A percentile compares a stretch with the other conserved stretches of the same genome.
Conservation (phyloP, 2,113 vertebrate genomes). For the Tinamus guttatus region DNA sequence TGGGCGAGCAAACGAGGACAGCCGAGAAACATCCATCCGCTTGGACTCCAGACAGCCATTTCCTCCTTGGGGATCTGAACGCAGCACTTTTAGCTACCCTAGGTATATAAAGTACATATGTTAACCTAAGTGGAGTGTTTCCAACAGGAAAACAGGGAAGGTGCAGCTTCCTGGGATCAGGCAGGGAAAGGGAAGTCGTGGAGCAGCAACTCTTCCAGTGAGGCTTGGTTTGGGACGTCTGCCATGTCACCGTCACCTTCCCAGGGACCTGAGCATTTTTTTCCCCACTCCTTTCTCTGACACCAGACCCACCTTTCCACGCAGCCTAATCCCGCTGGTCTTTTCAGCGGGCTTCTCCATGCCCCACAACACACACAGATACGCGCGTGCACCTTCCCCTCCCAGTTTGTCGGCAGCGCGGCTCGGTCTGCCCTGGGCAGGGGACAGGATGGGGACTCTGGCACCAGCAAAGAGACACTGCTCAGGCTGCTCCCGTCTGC, state of each 20-base stretch:
- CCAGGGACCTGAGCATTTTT: background rate
- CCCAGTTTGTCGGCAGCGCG: background rate
- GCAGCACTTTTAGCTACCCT: conserved; percentile 82
- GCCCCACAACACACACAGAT: background rate
- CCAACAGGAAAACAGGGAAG: background rate
- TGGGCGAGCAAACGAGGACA: conserved; percentile 40
- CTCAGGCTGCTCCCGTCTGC: background rate
- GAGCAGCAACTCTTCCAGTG: background rate
- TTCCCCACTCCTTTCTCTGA: background rate
- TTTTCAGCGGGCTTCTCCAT: background rate
- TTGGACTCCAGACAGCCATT: conserved; percentile 58
- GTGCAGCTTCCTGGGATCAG: background rate
- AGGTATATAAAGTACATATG: conserved; percentile 29
- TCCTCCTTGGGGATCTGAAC: conserved; percentile 75
- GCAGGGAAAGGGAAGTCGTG: background rate
- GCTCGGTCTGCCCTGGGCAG: background rate
- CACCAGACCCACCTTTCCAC: background rate
- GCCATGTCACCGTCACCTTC: background rate
- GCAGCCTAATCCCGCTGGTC: background rate
- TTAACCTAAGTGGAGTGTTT: conserved; percentile 51
- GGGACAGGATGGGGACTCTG: background rate
- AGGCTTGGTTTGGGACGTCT: background rate
- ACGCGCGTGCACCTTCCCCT: background rate
- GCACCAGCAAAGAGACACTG: conserved; percentile 45
- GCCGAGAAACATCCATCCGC: background rate